Base-by-base conservation (phyloP, 1,140 invertebrate species). In the Macrobrachium rosenbergii region DNA sequence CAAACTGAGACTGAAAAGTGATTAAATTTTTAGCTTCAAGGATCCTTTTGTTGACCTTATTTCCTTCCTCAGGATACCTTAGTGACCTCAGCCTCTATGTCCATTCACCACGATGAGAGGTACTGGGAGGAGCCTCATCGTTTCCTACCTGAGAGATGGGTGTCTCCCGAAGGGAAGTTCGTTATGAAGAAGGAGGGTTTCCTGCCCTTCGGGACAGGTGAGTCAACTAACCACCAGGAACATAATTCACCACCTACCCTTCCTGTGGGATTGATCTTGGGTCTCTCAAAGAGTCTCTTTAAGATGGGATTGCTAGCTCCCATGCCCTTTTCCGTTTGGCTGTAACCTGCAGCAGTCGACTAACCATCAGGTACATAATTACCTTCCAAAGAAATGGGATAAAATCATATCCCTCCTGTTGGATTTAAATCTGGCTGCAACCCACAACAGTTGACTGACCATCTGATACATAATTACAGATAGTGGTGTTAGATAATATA, bases 121-220 rank as follows among this genome's bases (percentile, higher is more conserved):
- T 81, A 81, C 59, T 81, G 78, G 78, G 62, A 64, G 21, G 28
- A 81, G 2, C 78, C 78, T n/a, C 58, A 81, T 21, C 59, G 52
- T 58, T 81, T 81, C 78, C 17, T 64, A 0, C 78, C 78, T 17
- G 78, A 81, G n/a, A 59, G 78, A n/a, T 81, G 78, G 78, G 21
- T 81, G n/a, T 59, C 62, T 11, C 58, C 23, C 5, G 60, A 81
- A 16, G 78, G 78, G 17, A 62, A 64, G 21, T 81, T 81, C 21
- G 60, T 37, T 16, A 28, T 62, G 12, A 62, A 64, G 78, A 81
- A 81, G 28, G 78, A 81, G 45, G 78, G 78, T 8, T 81, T 81
- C 60, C 60, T 81, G 5, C 78, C 78, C 7, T 81, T 81, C 19
- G 62, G 78, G 8, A 62, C 64, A 12, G 78, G 78, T 81, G 23